These are phyloP conservation scores for Perithous albicinctus DNA, from an alignment of 2,888 invertebrate species.

Conservation along the genomic window DNA sequence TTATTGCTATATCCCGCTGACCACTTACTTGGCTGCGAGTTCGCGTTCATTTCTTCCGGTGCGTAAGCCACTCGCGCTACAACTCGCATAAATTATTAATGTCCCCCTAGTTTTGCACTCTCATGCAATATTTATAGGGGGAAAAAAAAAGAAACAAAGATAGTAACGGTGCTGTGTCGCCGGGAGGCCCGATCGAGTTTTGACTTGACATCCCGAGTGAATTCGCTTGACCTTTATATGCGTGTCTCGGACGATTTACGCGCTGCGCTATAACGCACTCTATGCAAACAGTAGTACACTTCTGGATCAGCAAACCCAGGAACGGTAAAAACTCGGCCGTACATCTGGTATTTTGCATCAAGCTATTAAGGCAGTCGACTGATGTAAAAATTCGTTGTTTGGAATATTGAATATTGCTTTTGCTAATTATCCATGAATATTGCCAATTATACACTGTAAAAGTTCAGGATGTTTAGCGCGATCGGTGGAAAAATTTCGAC, in stretches of 20 bases:
- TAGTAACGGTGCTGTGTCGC: constrained; percentile 32
- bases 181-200: constrained; percentile 25
- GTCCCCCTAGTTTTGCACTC: constrained; percentile 69
- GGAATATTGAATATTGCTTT: background rate
- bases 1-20: background rate
- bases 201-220: constrained; percentile 69
- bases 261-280: background rate
- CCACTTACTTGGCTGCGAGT: constrained; percentile 17
- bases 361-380: background rate
- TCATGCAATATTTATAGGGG: constrained; percentile 79
- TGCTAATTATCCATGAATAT: background rate
- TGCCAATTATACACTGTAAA: too few relatives aligned
- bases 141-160: constrained; percentile 39
- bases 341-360: constrained; percentile 36
- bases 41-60: constrained; percentile 58
- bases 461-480: too few relatives aligned
- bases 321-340: constrained; percentile 24
- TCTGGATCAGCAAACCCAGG: background rate
- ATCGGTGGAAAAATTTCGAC: too few relatives aligned
- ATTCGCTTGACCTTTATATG: constrained; percentile 76
- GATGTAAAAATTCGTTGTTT: background rate
- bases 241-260: constrained; percentile 3
- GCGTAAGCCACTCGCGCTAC: constrained; percentile 9
- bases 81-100: constrained; percentile 76
- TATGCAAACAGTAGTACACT: background rate